Conservation (phyloP, 2,888 invertebrate genomes). For the Drosophila gaucha region DNA sequence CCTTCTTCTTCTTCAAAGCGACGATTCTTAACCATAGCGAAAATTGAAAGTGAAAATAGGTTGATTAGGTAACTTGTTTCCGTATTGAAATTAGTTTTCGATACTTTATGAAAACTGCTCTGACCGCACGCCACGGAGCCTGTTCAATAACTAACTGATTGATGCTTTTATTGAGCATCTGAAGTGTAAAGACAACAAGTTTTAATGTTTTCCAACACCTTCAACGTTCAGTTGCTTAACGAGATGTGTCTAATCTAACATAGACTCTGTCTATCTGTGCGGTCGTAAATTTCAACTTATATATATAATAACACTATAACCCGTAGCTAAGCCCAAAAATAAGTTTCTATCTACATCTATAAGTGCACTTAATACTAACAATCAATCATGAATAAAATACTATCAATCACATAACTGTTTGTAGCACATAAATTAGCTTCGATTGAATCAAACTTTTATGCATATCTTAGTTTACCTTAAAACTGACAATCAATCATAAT, state of each 20-base stretch:
- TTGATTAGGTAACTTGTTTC: constrained; percentile 4
- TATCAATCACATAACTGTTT: too few species aligned
- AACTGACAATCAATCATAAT: background rate
- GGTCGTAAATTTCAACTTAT: constrained; percentile 7
- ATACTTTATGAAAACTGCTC: constrained; percentile 21
- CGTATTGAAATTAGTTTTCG: background rate
- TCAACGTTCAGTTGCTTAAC: constrained; percentile 20
- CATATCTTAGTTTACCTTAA: background rate
- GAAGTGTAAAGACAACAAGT: background rate
- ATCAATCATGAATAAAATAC: background rate
- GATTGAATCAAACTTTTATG: too few species aligned
- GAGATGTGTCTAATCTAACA: constrained; percentile 19
- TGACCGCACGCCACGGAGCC: constrained; percentile 59
- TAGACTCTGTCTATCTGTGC: background rate
- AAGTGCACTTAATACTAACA: background rate
- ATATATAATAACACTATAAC: constrained; percentile 1
- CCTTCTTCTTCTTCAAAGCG: constrained; percentile 79
- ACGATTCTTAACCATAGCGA: constrained; percentile 81
- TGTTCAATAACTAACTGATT: constrained; percentile 72
- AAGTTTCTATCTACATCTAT: background rate
- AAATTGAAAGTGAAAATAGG: constrained; percentile 6
- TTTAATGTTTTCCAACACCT: constrained; percentile 9
- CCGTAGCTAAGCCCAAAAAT: constrained; percentile 5
- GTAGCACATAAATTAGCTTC: too few species aligned
- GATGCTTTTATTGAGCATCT: constrained; percentile 55